These are phyloP conservation scores for Chloroclystis v-ata DNA, from an alignment of 2,888 invertebrate genomes.

Conservation along the genomic window DNA sequence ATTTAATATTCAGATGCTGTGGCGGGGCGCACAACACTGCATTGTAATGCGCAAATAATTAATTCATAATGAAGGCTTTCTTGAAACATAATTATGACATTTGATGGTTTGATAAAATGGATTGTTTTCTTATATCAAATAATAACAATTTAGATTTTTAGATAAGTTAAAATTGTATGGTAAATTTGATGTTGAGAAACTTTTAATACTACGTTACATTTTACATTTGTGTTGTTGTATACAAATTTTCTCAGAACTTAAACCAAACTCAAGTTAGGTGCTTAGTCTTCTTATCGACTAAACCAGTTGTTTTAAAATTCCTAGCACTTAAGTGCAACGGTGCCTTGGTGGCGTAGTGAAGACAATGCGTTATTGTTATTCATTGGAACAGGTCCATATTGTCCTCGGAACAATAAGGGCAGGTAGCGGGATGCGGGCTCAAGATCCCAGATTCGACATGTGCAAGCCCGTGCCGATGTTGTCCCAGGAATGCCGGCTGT, in stretches of 20 bases:
- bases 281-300: background rate
- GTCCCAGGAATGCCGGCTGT: background rate
- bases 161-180: too few relatives aligned
- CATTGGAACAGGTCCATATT: slow-evolving; percentile 58
- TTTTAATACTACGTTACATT: too few relatives aligned
- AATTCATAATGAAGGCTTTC: slow-evolving; percentile 28
- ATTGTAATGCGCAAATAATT: slow-evolving; percentile 38
- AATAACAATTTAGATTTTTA: too few relatives aligned
- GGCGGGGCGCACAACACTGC: slow-evolving; percentile 34
- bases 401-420: slow-evolving; percentile 58
- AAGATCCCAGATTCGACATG: slow-evolving; percentile 49
- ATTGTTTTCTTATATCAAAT: too few relatives aligned
- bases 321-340: slow-evolving; percentile 42
- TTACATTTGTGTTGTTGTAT: too few relatives aligned
- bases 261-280: too few relatives aligned
- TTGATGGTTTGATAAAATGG: too few relatives aligned
- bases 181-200: too few relatives aligned
- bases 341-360: slow-evolving; percentile 46
- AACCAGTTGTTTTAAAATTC: slow-evolving; percentile 36
- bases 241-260: too few relatives aligned
- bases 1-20: slow-evolving; percentile 45
- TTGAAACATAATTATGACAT: background rate
- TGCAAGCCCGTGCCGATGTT: slow-evolving; percentile 30
- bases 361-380: slow-evolving; percentile 55
- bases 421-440: slow-evolving; percentile 70